Evolutionary conservation across 2,113 vertebrate species (phyloP).

Genomic region (Myiozetetes cayanensis): DNA sequence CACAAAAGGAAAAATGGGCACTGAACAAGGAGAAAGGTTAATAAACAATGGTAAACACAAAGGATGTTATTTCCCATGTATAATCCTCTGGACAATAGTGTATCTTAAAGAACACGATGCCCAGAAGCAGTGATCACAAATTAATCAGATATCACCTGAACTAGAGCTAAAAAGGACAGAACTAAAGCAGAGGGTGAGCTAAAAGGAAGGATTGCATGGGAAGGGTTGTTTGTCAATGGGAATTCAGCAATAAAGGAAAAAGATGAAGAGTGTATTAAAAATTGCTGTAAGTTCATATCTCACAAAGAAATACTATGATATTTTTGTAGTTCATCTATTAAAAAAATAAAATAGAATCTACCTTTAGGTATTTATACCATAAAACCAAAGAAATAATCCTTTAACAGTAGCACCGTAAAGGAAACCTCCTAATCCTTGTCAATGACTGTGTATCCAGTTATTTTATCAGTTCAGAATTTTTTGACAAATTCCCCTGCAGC

Average conservation of each 20-base stretch:
- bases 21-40: slow-evolving; percentile 56
- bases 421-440: slow-evolving; percentile 23
- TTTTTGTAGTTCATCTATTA: neutral
- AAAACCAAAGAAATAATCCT: slow-evolving; percentile 33
- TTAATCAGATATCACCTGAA: slow-evolving; percentile 1
- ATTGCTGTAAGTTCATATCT: neutral
- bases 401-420: slow-evolving; percentile 9
- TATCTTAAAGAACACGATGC: neutral
- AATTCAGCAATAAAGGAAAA: slow-evolving; percentile 16
- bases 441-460: neutral
- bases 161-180: neutral
- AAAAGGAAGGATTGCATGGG: neutral
- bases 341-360: neutral
- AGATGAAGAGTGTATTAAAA: neutral
- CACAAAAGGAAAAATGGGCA: slow-evolving; percentile 30
- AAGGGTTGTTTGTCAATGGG: neutral
- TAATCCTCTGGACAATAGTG: neutral
- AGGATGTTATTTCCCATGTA: slow-evolving; percentile 49
- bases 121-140: slow-evolving; percentile 9
- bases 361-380: neutral
- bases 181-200: neutral
- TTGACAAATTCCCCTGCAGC: neutral
- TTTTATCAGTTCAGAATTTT: neutral
- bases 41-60: slow-evolving; percentile 56
- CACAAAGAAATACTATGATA: neutral